These are phyloP conservation scores for Oreonectes daqikongensis DNA, from an alignment of 2,797 vertebrate species.

Conservation along the genomic window DNA sequence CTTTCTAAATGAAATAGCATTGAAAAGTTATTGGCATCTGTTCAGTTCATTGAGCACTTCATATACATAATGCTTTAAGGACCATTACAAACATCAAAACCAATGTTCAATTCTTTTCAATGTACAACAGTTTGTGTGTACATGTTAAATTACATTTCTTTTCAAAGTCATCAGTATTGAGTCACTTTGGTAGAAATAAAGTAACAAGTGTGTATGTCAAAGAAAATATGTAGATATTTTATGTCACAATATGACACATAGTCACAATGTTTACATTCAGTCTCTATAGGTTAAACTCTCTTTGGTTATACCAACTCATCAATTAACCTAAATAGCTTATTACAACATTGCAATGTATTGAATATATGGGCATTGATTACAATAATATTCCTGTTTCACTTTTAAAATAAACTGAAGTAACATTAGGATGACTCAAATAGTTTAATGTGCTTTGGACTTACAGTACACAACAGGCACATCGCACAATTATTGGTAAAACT, in stretches of 20 bases:
- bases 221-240: background rate
- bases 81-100: background rate
- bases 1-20: constrained; percentile 1
- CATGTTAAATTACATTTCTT: constrained; percentile 1
- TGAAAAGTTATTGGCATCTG: too few species aligned
- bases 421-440: background rate
- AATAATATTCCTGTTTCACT: background rate
- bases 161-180: constrained; percentile 9
- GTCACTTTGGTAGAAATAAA: constrained; percentile 40
- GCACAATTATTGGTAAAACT: background rate
- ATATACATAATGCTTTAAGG: background rate
- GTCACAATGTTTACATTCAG: background rate
- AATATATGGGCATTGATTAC: too few species aligned
- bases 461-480: background rate
- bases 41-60: constrained; percentile 25
- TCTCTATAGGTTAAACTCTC: background rate
- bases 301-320: background rate
- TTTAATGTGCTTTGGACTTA: too few species aligned
- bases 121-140: background rate
- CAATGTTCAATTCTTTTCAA: background rate
- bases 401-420: background rate
- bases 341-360: background rate
- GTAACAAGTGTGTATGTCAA: background rate
- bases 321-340: background rate
- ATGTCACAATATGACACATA: background rate